Conservation (phyloP, 1,140 invertebrate species). For the Ceratoteleas bidentatus region DNA sequence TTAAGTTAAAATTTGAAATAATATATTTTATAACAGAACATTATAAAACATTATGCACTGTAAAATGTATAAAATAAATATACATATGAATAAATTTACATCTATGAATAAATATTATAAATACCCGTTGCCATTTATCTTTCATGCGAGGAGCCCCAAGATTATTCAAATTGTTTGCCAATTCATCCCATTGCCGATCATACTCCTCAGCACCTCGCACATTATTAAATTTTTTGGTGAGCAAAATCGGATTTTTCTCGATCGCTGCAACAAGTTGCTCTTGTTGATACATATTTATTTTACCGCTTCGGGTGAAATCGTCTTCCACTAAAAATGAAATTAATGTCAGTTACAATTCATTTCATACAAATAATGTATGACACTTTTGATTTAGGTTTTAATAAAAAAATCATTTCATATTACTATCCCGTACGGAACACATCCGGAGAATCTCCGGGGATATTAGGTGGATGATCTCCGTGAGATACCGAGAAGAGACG, state of each 20-base stretch:
- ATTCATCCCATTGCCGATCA: not conserved
- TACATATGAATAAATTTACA: not conserved
- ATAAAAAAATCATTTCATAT: no score
- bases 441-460: no score
- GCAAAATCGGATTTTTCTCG: not conserved
- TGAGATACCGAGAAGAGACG: no score
- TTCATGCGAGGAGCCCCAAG: not conserved
- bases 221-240: slow-evolving; percentile 11
- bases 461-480: no score
- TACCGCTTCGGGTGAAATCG: not conserved
- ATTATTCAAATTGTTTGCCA: not conserved
- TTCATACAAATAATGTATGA: not conserved
- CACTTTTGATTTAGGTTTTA: no score
- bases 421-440: no score
- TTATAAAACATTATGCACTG: no score
- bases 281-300: slow-evolving; percentile 10
- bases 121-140: slow-evolving; percentile 16
- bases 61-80: not conserved
- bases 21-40: not conserved
- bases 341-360: not conserved
- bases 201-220: slow-evolving; percentile 6
- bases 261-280: slow-evolving; percentile 1
- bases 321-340: slow-evolving; percentile 5
- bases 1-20: not conserved
- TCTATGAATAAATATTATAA: not conserved